A percentile compares a stretch with the other conserved stretches of the same genome.
phyloP scores from a whole-genome alignment of 2,888 invertebrate genomes.

The Mantis religiosa region DNA sequence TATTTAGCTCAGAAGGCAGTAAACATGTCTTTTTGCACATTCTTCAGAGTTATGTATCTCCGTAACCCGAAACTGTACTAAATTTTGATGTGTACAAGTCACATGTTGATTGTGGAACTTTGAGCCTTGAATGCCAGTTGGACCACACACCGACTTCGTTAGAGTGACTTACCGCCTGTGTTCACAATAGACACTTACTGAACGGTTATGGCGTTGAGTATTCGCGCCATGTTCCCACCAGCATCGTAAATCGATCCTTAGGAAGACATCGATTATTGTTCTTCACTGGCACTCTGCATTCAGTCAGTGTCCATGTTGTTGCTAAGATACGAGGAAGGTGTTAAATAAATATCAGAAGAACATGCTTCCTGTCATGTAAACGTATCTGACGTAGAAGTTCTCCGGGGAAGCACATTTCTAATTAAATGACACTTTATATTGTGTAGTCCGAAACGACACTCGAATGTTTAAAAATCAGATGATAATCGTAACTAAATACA shows the following conservation, averaged over 20 bases:
- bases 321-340: background rate
- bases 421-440: no score
- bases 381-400: background rate
- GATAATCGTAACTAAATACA: no score
- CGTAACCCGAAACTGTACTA: background rate
- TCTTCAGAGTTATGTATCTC: no score
- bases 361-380: background rate
- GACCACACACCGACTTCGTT: background rate
- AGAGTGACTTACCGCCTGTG: background rate
- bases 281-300: background rate
- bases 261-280: background rate
- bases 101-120: background rate
- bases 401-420: no score
- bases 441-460: no score
- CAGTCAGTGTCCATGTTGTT: background rate
- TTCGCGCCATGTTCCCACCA: background rate
- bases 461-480: no score
- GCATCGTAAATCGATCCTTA: background rate
- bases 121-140: background rate
- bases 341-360: background rate
- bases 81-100: background rate
- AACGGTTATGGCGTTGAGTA: background rate
- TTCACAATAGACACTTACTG: background rate
- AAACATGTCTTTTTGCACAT: no score
- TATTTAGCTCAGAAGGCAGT: no score